A percentile compares a stretch with the other conserved stretches of the same genome.
phyloP scores from a whole-genome alignment of 1,140 invertebrate species.

The Xylocopa sonorina region DNA sequence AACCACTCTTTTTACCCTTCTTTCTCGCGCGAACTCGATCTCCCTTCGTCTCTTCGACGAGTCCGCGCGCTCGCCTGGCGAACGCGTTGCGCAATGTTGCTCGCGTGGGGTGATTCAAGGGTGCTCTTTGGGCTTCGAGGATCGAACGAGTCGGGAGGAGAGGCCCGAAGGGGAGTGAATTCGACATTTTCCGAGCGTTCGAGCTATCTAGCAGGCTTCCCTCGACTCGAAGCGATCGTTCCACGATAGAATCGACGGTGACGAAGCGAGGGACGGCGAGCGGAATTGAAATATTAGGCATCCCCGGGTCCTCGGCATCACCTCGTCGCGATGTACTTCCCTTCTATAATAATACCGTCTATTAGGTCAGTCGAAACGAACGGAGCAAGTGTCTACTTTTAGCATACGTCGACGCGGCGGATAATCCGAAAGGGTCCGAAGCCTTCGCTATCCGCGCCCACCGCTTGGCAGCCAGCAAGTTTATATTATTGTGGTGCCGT shows the following conservation, averaged over 20 bases:
- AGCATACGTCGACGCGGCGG: conserved; percentile 34
- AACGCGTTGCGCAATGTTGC: no score
- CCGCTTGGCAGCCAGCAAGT: conserved; percentile 53
- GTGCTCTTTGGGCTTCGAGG: no score
- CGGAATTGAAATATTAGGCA: conserved; percentile 12
- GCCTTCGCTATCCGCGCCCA: conserved; percentile 41
- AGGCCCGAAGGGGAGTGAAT: no score
- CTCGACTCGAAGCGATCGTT: background rate
- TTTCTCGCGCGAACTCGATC: background rate
- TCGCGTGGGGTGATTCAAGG: no score
- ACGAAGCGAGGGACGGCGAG: no score
- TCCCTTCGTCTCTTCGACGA: background rate
- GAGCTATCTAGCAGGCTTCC: no score
- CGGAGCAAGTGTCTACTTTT: conserved; percentile 54
- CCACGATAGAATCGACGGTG: no score
- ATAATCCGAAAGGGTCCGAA: conserved; percentile 53
- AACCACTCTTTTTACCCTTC: background rate
- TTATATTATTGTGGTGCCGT: conserved; percentile 66
- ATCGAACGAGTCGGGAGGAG: no score
- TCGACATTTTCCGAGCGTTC: no score
- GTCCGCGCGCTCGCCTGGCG: no score
- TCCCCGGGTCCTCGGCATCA: background rate
- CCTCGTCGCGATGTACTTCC: background rate
- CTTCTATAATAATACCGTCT: conserved; percentile 49
- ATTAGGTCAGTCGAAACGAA: conserved; percentile 55